These are phyloP conservation scores for Prenolepis imparis DNA, from an alignment of 2,888 invertebrate genomes.

Conservation along the genomic window DNA sequence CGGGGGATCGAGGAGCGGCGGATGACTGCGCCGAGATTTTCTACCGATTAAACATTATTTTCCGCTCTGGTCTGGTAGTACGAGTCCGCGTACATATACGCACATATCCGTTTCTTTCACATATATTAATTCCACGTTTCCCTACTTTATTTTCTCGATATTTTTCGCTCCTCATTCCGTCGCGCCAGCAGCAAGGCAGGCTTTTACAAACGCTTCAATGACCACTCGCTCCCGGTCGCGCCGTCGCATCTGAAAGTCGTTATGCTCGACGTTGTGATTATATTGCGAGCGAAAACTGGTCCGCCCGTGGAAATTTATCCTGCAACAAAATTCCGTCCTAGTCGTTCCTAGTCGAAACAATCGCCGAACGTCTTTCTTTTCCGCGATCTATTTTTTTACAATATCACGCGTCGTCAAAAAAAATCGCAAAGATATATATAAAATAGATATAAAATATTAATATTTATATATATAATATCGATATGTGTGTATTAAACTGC, in stretches of 20 bases:
- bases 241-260: slow-evolving; percentile 60
- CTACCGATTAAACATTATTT: slow-evolving; percentile 85
- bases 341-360: slow-evolving; percentile 21
- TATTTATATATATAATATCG: neutral
- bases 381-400: neutral
- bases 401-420: neutral
- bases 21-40: slow-evolving; percentile 81
- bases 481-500: neutral
- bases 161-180: slow-evolving; percentile 53
- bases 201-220: slow-evolving; percentile 70
- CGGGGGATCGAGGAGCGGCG: slow-evolving; percentile 70
- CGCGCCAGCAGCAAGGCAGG: slow-evolving; percentile 50
- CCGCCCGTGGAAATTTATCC: slow-evolving; percentile 34
- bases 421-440: no score
- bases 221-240: slow-evolving; percentile 64
- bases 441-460: neutral
- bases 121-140: slow-evolving; percentile 79
- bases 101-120: slow-evolving; percentile 73
- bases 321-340: neutral
- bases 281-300: slow-evolving; percentile 47
- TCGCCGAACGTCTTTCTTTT: neutral
- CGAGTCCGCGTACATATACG: slow-evolving; percentile 60
- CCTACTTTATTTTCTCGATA: slow-evolving; percentile 61
- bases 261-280: slow-evolving; percentile 51
- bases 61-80: slow-evolving; percentile 72